Base-by-base conservation (phyloP, 2,797 vertebrate species). In the Urophycis tenuis region DNA sequence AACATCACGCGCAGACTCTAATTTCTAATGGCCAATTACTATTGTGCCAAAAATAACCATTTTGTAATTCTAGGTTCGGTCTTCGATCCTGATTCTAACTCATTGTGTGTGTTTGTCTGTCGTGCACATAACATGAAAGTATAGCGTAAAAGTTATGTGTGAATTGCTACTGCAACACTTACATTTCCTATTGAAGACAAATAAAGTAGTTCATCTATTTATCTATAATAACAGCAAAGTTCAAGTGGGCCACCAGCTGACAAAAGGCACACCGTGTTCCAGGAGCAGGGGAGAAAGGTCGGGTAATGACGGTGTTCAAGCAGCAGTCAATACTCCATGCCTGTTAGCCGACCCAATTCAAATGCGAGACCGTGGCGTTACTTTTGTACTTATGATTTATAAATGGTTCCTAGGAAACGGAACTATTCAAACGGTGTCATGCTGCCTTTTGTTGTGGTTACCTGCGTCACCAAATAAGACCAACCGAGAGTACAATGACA, bases 1-100 rank as follows among this genome's bases (percentile, higher is more conserved):
- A 86, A 82, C 82, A 77, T 75, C 71, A 75, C 32, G 32, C 78
- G 75, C 84, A 82, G 78, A 81, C 81, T 35, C 72, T 74, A 86
- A 84, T 86, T 76, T 83, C 82, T 80, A 35, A 81, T 74, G 39
- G 77, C 80, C 79, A 83, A 78, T 60, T 34, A 73, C 2, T n/a
- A n/a, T n/a, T n/a, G n/a, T 49, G 33, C 3, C 33, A 41, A 41
- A 41, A 41, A 14, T 41, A 41, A 41, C 39, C 12, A 15, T 41
- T 41, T 41, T 41, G 14, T 41, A 41, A 41, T 41, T 41, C 39
- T 17, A 14, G 14, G 39, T 41, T 41, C 39, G 15, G 39, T 41
- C 39, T 41, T 41, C 17, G 14, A 41, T 3, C 39, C 11, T 15
- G 14, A 41, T 3, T 15, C 11, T 15, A 41, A 12, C 39, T 4